Evolutionary conservation across 1,140 invertebrate species (phyloP).

Genomic region (Drosophila azteca): DNA sequence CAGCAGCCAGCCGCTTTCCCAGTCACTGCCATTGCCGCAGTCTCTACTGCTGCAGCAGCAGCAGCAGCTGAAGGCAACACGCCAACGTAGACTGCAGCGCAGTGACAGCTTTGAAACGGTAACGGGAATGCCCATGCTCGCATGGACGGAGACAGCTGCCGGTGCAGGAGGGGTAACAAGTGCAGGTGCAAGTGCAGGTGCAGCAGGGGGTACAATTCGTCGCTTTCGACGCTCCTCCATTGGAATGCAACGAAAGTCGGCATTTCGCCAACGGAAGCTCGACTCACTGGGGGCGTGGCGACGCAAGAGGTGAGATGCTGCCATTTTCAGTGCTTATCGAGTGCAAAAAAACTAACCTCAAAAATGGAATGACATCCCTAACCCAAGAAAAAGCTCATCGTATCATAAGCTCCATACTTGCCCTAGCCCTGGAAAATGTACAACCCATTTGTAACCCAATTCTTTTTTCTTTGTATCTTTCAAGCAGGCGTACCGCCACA

Average conservation of each 20-base stretch:
- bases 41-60: constrained; percentile 9
- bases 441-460: no score
- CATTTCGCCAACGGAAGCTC: constrained; percentile 79
- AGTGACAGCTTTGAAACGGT: constrained; percentile 42
- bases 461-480: constrained; percentile 21
- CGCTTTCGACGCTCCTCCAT: constrained; percentile 80
- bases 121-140: constrained; percentile 14
- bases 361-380: no score
- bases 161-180: background rate
- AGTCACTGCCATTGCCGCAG: constrained; percentile 10
- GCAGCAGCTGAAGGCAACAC: constrained; percentile 4
- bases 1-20: constrained; percentile 5
- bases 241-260: constrained; percentile 78
- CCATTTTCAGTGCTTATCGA: constrained; percentile 23
- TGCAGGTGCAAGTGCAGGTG: background rate
- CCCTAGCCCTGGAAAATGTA: background rate
- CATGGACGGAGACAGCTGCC: constrained; percentile 20
- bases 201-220: constrained; percentile 36
- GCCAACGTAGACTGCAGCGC: constrained; percentile 42
- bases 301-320: constrained; percentile 71
- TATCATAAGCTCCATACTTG: background rate
- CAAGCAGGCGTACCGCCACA: constrained; percentile 84
- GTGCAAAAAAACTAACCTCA: background rate
- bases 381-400: no score
- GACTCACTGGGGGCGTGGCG: constrained; percentile 75